Base-by-base conservation (phyloP, 2,797 vertebrate genomes). In the Spinibarbus caldwelli region DNA sequence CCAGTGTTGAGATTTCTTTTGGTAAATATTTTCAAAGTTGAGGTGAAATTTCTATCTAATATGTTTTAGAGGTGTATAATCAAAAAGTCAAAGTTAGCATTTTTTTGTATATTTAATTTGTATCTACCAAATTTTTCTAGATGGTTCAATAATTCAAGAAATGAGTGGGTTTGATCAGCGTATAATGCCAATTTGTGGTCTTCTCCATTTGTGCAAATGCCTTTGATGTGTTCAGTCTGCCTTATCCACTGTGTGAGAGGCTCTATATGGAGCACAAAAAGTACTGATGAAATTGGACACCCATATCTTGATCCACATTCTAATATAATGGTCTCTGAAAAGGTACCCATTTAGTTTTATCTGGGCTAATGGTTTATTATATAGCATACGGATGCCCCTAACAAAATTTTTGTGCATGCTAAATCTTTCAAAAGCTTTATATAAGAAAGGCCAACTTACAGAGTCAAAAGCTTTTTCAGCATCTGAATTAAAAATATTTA, bases 231-330 rank as follows among this genome's bases (percentile, higher is more conserved):
- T 73, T n/a, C 10, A 43, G 29, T 83, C 7, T 88, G 72, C 31
- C 83, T 72, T 23, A 87, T 85, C 75, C 43, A 82, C 14, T 82
- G 52, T 34, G 21, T 9, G 1, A 82, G 36, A 21, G 87, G 86
- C 49, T 88, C 82, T 29, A 88, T 86, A 49, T 86, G 88, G 2
- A 90, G 15, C 6, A 73, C 54, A 21, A 90, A 86, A 43, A 86
- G 81, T 7, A 88, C 79, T 0, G 31, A 81, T 2, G 41, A 83
- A 1, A 89, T 23, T 66, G 26, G 12, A 47, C 41, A 10, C 15
- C 72, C 71, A 17, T 71, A 82, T 8, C 86, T 85, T 11, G 76
- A 85, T 45, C 81, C 17, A 75, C 29, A 0, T 54, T 54, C 49
- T 21, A 8, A 52, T 52, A 8, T 54, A 54, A 23, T 21, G 19